These are phyloP conservation scores for Tapera naevia DNA, from an alignment of 2,797 vertebrate species.

Conservation along the genomic window DNA sequence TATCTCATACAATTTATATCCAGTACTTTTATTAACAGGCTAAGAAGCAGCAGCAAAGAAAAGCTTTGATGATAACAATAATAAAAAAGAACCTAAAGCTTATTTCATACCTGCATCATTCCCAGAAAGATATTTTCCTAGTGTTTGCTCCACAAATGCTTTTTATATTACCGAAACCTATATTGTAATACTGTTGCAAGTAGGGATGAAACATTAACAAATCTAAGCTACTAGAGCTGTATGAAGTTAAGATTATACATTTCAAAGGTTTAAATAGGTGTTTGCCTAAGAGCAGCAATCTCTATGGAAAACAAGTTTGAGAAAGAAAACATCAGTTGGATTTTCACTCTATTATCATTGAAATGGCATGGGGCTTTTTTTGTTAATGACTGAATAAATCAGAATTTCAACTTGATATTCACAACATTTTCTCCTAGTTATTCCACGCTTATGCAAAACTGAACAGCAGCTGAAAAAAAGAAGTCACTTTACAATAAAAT, in stretches of 20 bases:
- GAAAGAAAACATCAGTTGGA: constrained; percentile 65
- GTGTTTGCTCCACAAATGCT: constrained; percentile 41
- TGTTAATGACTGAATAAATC: constrained; percentile 75
- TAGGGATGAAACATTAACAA: constrained; percentile 64
- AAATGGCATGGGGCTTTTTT: constrained; percentile 58
- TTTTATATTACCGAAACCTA: constrained; percentile 64
- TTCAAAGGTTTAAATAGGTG: constrained; percentile 68
- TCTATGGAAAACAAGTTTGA: constrained; percentile 64
- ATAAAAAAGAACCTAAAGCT: background rate
- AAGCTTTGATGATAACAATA: constrained; percentile 25
- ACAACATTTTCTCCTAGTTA: constrained; percentile 59
- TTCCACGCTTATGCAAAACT: constrained; percentile 55
- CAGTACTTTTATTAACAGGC: constrained; percentile 35
- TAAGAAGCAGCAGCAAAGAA: constrained; percentile 22
- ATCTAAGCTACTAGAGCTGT: constrained; percentile 13
- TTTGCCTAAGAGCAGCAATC: constrained; percentile 60
- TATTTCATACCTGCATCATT: constrained; percentile 43
- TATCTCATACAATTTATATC: constrained; percentile 20
- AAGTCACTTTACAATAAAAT: constrained; percentile 52
- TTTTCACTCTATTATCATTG: constrained; percentile 71
- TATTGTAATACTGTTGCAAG: constrained; percentile 57
- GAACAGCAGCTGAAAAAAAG: constrained; percentile 61
- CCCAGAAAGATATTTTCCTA: background rate
- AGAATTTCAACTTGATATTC: constrained; percentile 63
- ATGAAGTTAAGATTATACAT: constrained; percentile 66